A percentile compares a stretch with the other conserved stretches of the same genome.
phyloP scores from a whole-genome alignment of 2,888 invertebrate genomes.

The Agrilus biguttatus region DNA sequence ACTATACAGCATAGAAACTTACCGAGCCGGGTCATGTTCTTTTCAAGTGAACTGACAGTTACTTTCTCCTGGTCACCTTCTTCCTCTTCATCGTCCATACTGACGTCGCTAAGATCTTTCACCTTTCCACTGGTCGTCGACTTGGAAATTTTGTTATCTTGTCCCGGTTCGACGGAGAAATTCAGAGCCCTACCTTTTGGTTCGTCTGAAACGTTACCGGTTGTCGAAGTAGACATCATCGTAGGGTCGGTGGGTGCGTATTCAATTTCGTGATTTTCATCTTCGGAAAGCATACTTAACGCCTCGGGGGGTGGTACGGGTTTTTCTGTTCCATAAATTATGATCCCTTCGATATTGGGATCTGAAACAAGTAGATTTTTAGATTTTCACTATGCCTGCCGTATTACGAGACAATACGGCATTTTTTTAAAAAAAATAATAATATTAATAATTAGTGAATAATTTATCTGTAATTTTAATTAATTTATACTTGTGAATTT shows the following conservation, averaged over 20 bases:
- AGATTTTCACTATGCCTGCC: no score
- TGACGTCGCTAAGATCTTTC: conserved; percentile 64
- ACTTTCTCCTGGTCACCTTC: conserved; percentile 24
- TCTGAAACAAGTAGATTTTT: conserved; percentile 3
- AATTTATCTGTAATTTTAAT: no score
- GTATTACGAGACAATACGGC: no score
- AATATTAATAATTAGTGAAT: no score
- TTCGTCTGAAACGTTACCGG: conserved; percentile 11
- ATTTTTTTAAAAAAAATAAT: no score
- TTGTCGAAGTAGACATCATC: conserved; percentile 4
- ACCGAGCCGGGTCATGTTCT: conserved; percentile 1
- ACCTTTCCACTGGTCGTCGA: conserved; percentile 14
- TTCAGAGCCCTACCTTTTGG: conserved; percentile 26
- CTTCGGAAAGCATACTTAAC: conserved; percentile 23
- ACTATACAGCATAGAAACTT: not conserved
- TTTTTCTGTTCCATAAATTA: conserved; percentile 15
- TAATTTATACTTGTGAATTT: no score
- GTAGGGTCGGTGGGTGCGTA: conserved; percentile 1
- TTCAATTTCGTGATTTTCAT: conserved; percentile 12
- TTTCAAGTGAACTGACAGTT: conserved; percentile 12
- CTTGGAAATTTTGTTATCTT: conserved; percentile 18
- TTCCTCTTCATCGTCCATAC: conserved; percentile 52
- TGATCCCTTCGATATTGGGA: conserved; percentile 12
- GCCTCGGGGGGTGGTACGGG: conserved; percentile 16
- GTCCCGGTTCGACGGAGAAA: conserved; percentile 21